Evolutionary conservation across 2,888 invertebrate species (phyloP).

Genomic region (Nymphalis urticae): DNA sequence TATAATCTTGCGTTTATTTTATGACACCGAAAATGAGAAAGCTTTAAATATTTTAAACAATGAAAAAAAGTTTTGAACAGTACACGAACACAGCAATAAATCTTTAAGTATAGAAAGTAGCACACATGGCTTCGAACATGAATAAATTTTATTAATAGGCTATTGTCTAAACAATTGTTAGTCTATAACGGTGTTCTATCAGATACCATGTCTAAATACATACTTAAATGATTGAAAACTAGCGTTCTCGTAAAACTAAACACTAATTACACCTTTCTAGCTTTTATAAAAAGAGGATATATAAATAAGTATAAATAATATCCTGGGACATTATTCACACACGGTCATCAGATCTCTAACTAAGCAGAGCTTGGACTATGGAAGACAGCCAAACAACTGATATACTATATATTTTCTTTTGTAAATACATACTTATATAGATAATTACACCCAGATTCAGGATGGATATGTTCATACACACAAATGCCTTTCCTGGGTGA

Average conservation of each 20-base stretch:
- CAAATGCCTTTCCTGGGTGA: too few relatives aligned
- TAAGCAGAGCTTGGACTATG: too few relatives aligned
- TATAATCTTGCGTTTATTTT: neutral
- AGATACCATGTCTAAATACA: conserved; percentile 20
- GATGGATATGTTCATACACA: too few relatives aligned
- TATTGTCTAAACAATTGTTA: conserved; percentile 40
- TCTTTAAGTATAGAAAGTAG: conserved; percentile 25
- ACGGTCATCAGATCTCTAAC: too few relatives aligned
- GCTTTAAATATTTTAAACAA: neutral
- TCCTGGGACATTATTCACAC: neutral
- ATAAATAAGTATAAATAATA: too few relatives aligned
- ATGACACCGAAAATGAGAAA: neutral
- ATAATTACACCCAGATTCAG: too few relatives aligned
- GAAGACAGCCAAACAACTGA: too few relatives aligned
- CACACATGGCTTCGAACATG: conserved; percentile 30
- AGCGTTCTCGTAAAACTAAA: neutral
- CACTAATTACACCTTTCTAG: conserved; percentile 1
- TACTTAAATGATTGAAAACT: conserved; percentile 17
- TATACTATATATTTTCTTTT: too few relatives aligned
- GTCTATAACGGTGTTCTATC: conserved; percentile 21
- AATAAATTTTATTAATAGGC: conserved; percentile 39
- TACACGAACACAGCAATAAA: conserved; percentile 10
- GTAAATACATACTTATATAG: too few relatives aligned
- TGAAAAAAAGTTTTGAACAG: neutral
- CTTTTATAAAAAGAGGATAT: too few relatives aligned